Conservation (phyloP, 1,140 invertebrate species). For the Drosophila azteca region DNA sequence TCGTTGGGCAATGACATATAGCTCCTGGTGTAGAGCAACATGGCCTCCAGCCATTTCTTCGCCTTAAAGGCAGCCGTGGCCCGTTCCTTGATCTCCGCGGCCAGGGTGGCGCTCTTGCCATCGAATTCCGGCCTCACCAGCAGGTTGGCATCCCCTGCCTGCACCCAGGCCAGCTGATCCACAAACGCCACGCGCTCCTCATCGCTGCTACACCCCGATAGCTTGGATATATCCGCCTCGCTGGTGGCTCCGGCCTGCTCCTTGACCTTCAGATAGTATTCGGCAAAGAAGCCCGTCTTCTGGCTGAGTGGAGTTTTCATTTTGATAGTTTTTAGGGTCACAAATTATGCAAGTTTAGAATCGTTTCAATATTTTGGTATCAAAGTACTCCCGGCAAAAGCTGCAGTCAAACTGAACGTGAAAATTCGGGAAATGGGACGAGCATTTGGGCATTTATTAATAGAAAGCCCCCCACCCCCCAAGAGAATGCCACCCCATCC, state of each 20-base stretch:
- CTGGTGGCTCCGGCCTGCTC: slow-evolving; percentile 47
- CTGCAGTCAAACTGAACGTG: slow-evolving; percentile 62
- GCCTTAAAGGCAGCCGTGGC: slow-evolving; percentile 92
- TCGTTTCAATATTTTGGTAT: slow-evolving; percentile 5
- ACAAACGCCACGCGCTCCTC: slow-evolving; percentile 76
- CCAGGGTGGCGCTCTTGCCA: slow-evolving; percentile 87
- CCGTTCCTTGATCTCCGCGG: slow-evolving; percentile 88
- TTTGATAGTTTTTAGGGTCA: slow-evolving; percentile 11
- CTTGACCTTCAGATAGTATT: slow-evolving; percentile 76
- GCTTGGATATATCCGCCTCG: slow-evolving; percentile 59
- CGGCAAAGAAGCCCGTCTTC: slow-evolving; percentile 73
- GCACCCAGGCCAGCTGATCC: slow-evolving; percentile 67
- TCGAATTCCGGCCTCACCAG: slow-evolving; percentile 70
- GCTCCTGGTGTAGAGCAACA: slow-evolving; percentile 90
- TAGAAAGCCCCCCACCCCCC: slow-evolving; percentile 27
- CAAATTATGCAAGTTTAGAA: slow-evolving; percentile 64
- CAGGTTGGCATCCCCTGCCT: slow-evolving; percentile 58
- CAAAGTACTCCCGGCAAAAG: slow-evolving; percentile 47
- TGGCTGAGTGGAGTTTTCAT: slow-evolving; percentile 73
- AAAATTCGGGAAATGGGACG: slow-evolving; percentile 17
- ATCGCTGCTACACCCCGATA: slow-evolving; percentile 65
- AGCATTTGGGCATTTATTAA: slow-evolving; percentile 58
- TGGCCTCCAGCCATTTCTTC: slow-evolving; percentile 89
- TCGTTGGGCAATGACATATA: slow-evolving; percentile 87
- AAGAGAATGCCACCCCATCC: slow-evolving; percentile 27